These are phyloP conservation scores for Darevskia nairensis DNA, from an alignment of 2,797 vertebrate genomes.

Conservation along the genomic window DNA sequence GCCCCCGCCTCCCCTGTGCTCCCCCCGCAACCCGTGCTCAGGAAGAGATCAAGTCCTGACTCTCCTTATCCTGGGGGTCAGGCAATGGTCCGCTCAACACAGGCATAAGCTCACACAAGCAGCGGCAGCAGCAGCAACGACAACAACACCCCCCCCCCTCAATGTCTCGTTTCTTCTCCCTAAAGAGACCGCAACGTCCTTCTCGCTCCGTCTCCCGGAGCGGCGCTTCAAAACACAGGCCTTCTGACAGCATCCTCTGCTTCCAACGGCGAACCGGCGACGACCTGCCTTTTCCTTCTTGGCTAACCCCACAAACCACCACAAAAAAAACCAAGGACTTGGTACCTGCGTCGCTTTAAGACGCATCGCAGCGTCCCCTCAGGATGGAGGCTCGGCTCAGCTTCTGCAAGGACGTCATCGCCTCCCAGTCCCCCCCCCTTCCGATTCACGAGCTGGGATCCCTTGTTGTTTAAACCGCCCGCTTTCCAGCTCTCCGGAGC, in stretches of 20 bases:
- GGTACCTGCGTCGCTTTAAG: too few species aligned
- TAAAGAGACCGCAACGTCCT: not conserved
- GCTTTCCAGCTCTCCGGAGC: not conserved
- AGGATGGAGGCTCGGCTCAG: not conserved
- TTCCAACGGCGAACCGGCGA: too few species aligned
- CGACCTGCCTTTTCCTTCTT: fast-evolving
- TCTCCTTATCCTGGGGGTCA: too few species aligned
- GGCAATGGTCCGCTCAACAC: not conserved
- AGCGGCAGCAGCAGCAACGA: too few species aligned
- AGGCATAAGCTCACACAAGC: too few species aligned
- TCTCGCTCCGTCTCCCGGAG: not conserved
- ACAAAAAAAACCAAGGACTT: too few species aligned
- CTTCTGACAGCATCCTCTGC: not conserved
- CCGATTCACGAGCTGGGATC: not conserved
- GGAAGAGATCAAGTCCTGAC: not conserved
- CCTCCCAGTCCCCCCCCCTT: not conserved
- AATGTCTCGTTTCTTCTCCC: too few species aligned
- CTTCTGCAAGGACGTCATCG: not conserved
- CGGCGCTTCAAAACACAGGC: not conserved
- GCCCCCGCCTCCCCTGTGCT: not conserved
- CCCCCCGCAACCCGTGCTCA: too few species aligned
- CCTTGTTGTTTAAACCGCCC: too few species aligned
- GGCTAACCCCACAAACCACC: not conserved
- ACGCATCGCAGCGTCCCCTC: too few species aligned
- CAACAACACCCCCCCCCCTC: too few species aligned